Conservation (phyloP, 2,888 invertebrate genomes). For the Danaus chrysippus region DNA sequence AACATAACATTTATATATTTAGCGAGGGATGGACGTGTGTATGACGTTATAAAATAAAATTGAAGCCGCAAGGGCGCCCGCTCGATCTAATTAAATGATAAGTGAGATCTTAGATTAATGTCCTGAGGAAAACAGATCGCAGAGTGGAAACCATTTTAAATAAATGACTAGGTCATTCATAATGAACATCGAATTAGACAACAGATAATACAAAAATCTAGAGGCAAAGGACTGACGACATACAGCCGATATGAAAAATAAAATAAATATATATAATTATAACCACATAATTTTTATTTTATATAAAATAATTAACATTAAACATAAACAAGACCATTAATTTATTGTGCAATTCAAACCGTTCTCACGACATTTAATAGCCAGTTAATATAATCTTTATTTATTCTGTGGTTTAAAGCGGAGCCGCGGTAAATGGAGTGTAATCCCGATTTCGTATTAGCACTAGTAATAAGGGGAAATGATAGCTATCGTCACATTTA, state of each 20-base stretch:
- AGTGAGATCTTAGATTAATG: conserved; percentile 74
- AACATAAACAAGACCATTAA: too few relatives aligned
- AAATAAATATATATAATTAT: too few relatives aligned
- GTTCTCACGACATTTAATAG: conserved; percentile 68
- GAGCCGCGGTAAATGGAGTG: conserved; percentile 66
- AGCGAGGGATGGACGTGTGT: conserved; percentile 71
- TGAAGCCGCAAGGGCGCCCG: conserved; percentile 71
- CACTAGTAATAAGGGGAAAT: conserved; percentile 60
- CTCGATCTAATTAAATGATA: conserved; percentile 79
- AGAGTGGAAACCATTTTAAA: conserved; percentile 51
- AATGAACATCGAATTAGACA: not conserved
- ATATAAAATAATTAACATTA: too few relatives aligned
- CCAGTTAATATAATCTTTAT: conserved; percentile 69
- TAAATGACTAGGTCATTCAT: conserved; percentile 26
- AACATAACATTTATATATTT: conserved; percentile 44
- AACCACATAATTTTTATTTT: too few relatives aligned
- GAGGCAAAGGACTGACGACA: not conserved
- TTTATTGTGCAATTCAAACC: conserved; percentile 21
- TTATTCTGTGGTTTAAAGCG: conserved; percentile 65
- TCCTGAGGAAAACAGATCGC: conserved; percentile 57
- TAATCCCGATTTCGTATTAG: conserved; percentile 69
- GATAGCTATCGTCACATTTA: conserved; percentile 17
- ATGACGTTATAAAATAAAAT: conserved; percentile 79
- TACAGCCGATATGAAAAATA: too few relatives aligned
- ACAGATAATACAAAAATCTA: not conserved